Evolutionary conservation across 2,797 vertebrate genomes (phyloP).

Genomic region (Pseudomugil tenellus): DNA sequence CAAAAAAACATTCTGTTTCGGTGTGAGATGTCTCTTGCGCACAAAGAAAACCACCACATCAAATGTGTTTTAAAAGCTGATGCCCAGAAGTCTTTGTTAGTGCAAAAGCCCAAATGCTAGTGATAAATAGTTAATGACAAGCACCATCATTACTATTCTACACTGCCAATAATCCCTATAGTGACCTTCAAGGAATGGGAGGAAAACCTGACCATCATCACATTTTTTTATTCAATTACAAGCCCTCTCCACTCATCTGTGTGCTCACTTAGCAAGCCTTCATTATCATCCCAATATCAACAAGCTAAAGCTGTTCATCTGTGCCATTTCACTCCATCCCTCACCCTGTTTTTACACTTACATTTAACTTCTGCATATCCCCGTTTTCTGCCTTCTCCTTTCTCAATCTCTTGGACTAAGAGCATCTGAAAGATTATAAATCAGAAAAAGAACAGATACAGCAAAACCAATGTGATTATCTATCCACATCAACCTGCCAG

Average conservation of each 20-base stretch:
- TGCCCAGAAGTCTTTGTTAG: constrained; percentile 23
- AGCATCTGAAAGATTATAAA: too few relatives aligned
- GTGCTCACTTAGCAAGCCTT: constrained; percentile 7
- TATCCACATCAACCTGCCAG: neutral
- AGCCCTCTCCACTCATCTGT: neutral
- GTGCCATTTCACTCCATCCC: constrained; percentile 1
- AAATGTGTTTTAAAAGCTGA: constrained; percentile 9
- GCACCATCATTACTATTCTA: constrained; percentile 60
- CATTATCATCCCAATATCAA: neutral
- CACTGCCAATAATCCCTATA: constrained; percentile 56
- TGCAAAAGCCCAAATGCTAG: constrained; percentile 14
- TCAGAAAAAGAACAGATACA: neutral
- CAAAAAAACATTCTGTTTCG: constrained; percentile 27
- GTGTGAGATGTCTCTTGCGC: constrained; percentile 29
- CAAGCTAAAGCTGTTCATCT: constrained; percentile 11
- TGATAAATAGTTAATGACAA: constrained; percentile 81
- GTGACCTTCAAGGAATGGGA: constrained; percentile 72
- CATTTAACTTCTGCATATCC: constrained; percentile 6
- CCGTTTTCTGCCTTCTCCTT: neutral
- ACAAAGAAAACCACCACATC: constrained; percentile 20
- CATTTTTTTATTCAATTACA: constrained; percentile 32
- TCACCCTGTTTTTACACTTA: constrained; percentile 10
- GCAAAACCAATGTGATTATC: constrained; percentile 1
- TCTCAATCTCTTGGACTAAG: constrained; percentile 10
- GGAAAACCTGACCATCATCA: constrained; percentile 15